Evolutionary conservation across 92 coral and sea anemone genomes (phyloP), one percentile per base, ranked within the genome.

Genomic region (Pocillopora meandrina): DNA sequence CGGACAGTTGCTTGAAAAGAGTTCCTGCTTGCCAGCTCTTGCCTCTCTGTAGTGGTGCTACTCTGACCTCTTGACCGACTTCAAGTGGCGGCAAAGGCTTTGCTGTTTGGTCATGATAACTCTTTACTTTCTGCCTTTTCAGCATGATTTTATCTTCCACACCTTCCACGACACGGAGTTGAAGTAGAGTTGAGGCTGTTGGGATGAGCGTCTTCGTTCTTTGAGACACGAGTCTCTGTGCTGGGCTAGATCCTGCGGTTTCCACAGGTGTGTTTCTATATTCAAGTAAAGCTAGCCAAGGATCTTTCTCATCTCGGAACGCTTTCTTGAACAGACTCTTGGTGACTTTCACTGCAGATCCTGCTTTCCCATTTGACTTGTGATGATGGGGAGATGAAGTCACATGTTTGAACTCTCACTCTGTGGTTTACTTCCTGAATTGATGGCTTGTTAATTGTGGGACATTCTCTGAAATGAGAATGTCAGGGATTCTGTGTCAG

Each of bases 251-350:
- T 17, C 80, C 71, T 49, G 86, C 61, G 34, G 82, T 89, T 31
- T 70, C 87, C 13, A 87, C 79, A 18, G 93, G 93, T 14, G 93
- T 87, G 52, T 87, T 85, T 18, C 84, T 57, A 72, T 81, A 86
- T 65, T 86, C 87, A 33, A 89, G 34, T 75, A 90, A 82, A 2
- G 83, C 82, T 47, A 76, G 84, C 90, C 93, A 90, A 11, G 90
- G 85, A 33, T 86, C 93, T 86, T 86, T 90, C 69, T 76, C 60
- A 56, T 86, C 87, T 70, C 65, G 69, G 34, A 65, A 21, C 42
- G 87, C 94, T 88, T 88, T 91, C 89, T 88, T 88, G 79, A 88
- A 84, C 56, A 91, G 70, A 55, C 75, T 82, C 73, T 86, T 89
- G 61, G 74, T 84, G 19, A 78, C 65, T 63, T 89, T 56, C 52